These are phyloP conservation scores for Acanthosepion pharaonis DNA, from an alignment of 2,888 invertebrate genomes.

Conservation along the genomic window DNA sequence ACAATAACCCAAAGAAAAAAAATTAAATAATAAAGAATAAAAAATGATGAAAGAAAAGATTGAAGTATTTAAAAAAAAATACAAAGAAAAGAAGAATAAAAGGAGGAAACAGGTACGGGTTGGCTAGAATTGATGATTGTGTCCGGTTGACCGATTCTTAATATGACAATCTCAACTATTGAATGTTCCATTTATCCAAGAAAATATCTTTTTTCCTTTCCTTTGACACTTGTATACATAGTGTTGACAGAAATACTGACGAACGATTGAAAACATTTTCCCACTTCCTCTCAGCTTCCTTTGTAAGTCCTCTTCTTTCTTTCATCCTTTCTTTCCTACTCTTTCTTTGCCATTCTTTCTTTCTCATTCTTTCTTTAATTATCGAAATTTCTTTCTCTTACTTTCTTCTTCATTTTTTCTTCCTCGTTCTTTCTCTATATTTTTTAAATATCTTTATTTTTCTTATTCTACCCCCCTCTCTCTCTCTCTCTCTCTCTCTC, in stretches of 20 bases:
- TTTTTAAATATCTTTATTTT: no score
- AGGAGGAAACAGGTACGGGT: neutral
- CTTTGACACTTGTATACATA: constrained; percentile 42
- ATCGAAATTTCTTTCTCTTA: neutral
- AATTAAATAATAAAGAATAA: neutral
- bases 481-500: neutral
- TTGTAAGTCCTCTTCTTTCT: neutral
- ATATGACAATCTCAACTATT: constrained; percentile 18
- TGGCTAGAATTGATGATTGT: neutral
- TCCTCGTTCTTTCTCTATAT: no score
- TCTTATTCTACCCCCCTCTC: neutral
- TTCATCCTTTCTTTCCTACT: neutral
- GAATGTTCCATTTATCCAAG: constrained; percentile 35
- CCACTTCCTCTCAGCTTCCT: neutral
- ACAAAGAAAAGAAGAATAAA: neutral
- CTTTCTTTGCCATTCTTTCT: neutral
- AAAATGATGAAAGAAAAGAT: neutral
- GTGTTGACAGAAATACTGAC: neutral
- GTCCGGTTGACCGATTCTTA: constrained; percentile 24
- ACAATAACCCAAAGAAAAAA: neutral
- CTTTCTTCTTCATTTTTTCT: neutral
- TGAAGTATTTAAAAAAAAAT: neutral
- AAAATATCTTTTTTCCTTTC: constrained; percentile 2
- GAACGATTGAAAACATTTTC: neutral
- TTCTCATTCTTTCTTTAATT: neutral